A percentile compares a stretch with the other conserved stretches of the same genome.
These are phyloP conservation scores for human DNA, from an alignment of 2,113 vertebrate species.

Conservation along the genomic window DNA sequence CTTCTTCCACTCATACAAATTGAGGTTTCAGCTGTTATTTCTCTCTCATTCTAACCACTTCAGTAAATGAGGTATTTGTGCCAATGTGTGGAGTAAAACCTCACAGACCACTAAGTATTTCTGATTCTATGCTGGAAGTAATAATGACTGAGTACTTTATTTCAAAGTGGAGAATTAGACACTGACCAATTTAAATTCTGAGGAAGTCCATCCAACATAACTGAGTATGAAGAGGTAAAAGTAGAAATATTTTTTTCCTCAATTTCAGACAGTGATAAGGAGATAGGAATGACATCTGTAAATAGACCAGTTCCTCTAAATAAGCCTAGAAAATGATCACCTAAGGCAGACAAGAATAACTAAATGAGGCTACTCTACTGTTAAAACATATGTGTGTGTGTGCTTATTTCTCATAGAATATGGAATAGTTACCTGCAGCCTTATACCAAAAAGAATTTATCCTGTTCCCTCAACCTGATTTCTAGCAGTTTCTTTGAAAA, in stretches of 20 bases:
- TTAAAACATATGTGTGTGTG: not conserved
- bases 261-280: conserved; percentile 12
- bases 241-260: not conserved
- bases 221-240: not conserved
- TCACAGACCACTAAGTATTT: not conserved
- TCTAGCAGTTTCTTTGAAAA: conserved; percentile 4
- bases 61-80: not conserved
- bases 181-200: not conserved
- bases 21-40: not conserved
- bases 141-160: not conserved
- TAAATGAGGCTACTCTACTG: not conserved
- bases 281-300: not conserved
- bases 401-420: not conserved
- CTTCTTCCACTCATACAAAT: not conserved
- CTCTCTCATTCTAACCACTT: not conserved
- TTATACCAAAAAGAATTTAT: not conserved
- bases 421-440: not conserved
- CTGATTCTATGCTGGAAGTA: not conserved
- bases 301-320: not conserved
- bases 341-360: not conserved
- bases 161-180: not conserved
- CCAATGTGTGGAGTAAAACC: not conserved
- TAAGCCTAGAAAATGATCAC: not conserved
- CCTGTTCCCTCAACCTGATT: not conserved
- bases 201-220: not conserved